Conservation (phyloP, 2,888 invertebrate species). For the Dendrolimus houi region DNA sequence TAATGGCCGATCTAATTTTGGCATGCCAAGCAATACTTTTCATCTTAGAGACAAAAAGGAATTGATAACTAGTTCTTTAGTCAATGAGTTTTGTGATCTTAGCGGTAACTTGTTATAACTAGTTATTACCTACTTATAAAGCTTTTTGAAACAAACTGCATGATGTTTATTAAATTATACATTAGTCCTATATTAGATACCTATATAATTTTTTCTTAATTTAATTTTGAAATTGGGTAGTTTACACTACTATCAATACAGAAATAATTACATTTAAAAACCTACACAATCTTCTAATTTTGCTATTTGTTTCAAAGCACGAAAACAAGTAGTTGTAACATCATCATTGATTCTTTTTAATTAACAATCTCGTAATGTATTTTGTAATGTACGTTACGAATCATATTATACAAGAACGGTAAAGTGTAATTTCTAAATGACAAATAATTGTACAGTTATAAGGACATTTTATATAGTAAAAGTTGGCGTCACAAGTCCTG, state of each 20-base stretch:
- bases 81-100: slow-evolving; percentile 64
- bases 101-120: slow-evolving; percentile 35
- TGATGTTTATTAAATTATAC: neutral
- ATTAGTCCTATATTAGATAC: too few species aligned
- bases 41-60: slow-evolving; percentile 47
- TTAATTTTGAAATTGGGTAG: too few species aligned
- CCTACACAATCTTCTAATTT: neutral
- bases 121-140: slow-evolving; percentile 15
- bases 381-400: slow-evolving; percentile 12
- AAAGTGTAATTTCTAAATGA: slow-evolving; percentile 69
- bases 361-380: neutral
- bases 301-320: neutral
- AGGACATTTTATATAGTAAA: slow-evolving; percentile 17
- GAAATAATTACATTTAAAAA: too few species aligned
- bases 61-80: slow-evolving; percentile 57
- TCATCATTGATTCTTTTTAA: neutral
- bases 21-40: slow-evolving; percentile 9
- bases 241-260: too few species aligned
- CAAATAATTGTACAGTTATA: slow-evolving; percentile 56
- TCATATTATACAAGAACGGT: slow-evolving; percentile 31
- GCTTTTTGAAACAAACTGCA: neutral
- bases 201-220: too few species aligned
- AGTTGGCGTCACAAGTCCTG: neutral
- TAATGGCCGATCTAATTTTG: too few species aligned
- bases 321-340: neutral